These are phyloP conservation scores for Aramus guarauna DNA, from an alignment of 2,113 vertebrate species.

Conservation along the genomic window DNA sequence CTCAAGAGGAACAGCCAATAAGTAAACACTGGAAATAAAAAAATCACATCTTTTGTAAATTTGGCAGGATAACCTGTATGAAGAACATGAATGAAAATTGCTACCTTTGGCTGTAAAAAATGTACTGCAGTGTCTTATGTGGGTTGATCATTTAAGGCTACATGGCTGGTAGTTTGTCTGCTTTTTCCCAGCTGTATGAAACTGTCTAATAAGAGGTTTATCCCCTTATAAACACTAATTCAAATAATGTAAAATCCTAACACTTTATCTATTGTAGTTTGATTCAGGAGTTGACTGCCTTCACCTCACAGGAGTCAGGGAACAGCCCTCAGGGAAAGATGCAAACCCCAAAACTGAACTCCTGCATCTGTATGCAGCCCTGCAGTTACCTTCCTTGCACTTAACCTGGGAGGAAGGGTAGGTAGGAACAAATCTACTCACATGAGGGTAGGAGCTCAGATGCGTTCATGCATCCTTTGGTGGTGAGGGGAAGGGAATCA, in stretches of 20 bases:
- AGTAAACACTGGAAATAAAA: background rate
- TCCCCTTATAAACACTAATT: background rate
- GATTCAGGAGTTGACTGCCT: background rate
- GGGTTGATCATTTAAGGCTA: background rate
- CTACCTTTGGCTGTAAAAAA: background rate
- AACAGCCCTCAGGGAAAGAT: background rate
- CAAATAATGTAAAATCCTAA: background rate
- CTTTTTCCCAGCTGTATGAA: background rate
- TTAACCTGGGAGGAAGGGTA: background rate
- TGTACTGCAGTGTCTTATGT: background rate
- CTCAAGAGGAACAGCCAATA: constrained; percentile 9
- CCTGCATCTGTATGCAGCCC: background rate
- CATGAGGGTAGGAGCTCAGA: background rate
- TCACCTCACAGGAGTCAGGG: background rate
- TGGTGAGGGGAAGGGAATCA: background rate
- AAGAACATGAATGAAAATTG: background rate
- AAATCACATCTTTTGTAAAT: background rate
- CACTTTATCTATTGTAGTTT: background rate
- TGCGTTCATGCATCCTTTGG: no score
- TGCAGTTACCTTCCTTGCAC: background rate
- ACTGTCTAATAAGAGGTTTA: background rate
- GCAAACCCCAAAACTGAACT: background rate
- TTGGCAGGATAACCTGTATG: background rate
- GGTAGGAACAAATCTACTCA: background rate
- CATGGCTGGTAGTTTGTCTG: background rate